Evolutionary conservation across 2,113 vertebrate species (phyloP).

Genomic region (Albula goreensis): DNA sequence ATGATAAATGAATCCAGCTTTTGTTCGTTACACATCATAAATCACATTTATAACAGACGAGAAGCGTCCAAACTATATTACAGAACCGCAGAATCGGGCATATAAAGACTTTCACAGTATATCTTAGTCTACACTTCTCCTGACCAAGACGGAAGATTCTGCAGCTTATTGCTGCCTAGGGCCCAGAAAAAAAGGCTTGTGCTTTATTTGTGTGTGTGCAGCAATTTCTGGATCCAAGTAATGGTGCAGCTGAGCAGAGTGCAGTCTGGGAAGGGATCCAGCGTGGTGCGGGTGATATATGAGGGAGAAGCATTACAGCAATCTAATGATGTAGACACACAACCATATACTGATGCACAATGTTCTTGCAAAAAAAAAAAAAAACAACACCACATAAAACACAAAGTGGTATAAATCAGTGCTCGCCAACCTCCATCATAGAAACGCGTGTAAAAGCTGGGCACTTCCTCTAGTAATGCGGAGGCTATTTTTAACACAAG

Average conservation of each 20-base stretch:
- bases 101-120: background rate
- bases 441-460: too few relatives aligned
- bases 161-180: background rate
- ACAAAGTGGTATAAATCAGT: background rate
- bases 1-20: background rate
- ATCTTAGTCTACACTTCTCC: background rate
- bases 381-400: background rate
- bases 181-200: background rate
- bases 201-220: background rate
- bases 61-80: background rate
- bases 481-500: too few relatives aligned
- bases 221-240: background rate
- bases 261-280: background rate
- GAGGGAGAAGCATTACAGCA: background rate
- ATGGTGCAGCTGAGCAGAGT: background rate
- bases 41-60: background rate
- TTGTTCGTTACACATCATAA: background rate
- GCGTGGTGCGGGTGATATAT: background rate
- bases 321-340: background rate
- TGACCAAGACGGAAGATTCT: background rate
- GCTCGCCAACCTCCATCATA: background rate
- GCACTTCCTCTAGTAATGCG: too few relatives aligned
- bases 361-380: background rate
- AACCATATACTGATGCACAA: background rate
- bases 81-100: background rate